Evolutionary conservation across 2,888 invertebrate species (phyloP), one percentile per base, ranked within the genome.

Genomic region (Drosophila atripex): DNA sequence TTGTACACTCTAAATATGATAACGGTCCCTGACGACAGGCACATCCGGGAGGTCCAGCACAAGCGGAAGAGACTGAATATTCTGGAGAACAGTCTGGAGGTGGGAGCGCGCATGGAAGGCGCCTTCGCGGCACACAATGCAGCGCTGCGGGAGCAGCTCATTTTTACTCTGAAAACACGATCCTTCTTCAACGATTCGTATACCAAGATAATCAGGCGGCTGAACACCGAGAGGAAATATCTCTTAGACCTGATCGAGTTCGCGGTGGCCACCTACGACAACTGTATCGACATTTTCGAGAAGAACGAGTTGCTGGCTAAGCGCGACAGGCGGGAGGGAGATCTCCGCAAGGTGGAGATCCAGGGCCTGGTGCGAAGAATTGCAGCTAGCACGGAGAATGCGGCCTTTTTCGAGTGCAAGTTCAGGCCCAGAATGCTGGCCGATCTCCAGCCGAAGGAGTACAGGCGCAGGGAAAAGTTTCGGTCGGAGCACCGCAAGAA

Each of bases 221-320:
- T 91, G 18, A 89, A 88, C 39, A 87, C 88, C 47, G 91, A 91
- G 51, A 89, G 90, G 46, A 91, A 90, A 66, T 91, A 91, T 70
- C 77, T 91, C 1, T 80, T 88, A 7, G 90, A 91, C 59, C 72
- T 91, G 21, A 89, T 91, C 30, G 91, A 91, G 51, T 88, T 89
- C 14, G 90, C 90, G 0, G 60, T 90, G 45, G 75, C 79, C 32
- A 90, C 90, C 6, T 91, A 90, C 57, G 91, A 90, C 52, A 86
- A 86, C 47, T 89, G 89, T 56, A 89, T 89, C 8, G 89, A 88
- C 52, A 77, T 89, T 2, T 90, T 90, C 58, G 88, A 90, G 52
- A 91, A 90, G 69, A 86, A 90, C 57, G 86, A 88, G 46, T 86
- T 86, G 28, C 71, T 90, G 9, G 73, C 79, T 11, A 86, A 85